A percentile compares a stretch with the other conserved stretches of the same genome.
Evolutionary conservation across 1,140 invertebrate species (phyloP).

Genomic region (Neodiprion fabricii): DNA sequence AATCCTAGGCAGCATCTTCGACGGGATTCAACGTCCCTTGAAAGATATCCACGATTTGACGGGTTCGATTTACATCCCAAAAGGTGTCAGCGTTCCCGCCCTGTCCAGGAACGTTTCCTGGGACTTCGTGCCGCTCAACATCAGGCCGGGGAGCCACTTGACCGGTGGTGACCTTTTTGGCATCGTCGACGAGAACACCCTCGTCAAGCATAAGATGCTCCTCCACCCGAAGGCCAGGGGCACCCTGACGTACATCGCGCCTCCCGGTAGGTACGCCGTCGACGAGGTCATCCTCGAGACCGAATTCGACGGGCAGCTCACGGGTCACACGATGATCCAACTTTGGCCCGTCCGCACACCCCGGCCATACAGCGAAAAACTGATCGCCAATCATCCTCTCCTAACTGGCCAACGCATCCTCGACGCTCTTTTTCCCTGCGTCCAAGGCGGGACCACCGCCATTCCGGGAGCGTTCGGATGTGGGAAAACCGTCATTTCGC

Average conservation of each 20-base stretch:
- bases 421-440: constrained; percentile 80
- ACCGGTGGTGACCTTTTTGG: constrained; percentile 82
- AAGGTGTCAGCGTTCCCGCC: constrained; percentile 76
- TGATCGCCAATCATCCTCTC: constrained; percentile 78
- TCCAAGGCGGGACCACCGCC: constrained; percentile 85
- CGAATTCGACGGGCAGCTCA: constrained; percentile 77
- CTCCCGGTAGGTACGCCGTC: constrained; percentile 74
- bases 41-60: constrained; percentile 74
- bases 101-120: constrained; percentile 67
- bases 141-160: constrained; percentile 71
- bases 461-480: constrained; percentile 87
- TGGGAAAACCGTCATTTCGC: constrained; percentile 86
- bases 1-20: constrained; percentile 82
- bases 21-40: constrained; percentile 85
- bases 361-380: constrained; percentile 76
- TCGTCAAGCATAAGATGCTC: constrained; percentile 79
- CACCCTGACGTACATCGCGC: constrained; percentile 76
- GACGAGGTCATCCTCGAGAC: constrained; percentile 75
- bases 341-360: constrained; percentile 76
- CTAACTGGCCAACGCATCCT: constrained; percentile 81
- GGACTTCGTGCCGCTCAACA: constrained; percentile 74
- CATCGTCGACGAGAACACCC: constrained; percentile 74
- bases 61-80: constrained; percentile 82
- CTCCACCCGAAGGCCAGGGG: constrained; percentile 74
- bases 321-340: constrained; percentile 73